Base-by-base conservation (phyloP, 2,888 invertebrate genomes). In the Metopia argyrocephala region DNA sequence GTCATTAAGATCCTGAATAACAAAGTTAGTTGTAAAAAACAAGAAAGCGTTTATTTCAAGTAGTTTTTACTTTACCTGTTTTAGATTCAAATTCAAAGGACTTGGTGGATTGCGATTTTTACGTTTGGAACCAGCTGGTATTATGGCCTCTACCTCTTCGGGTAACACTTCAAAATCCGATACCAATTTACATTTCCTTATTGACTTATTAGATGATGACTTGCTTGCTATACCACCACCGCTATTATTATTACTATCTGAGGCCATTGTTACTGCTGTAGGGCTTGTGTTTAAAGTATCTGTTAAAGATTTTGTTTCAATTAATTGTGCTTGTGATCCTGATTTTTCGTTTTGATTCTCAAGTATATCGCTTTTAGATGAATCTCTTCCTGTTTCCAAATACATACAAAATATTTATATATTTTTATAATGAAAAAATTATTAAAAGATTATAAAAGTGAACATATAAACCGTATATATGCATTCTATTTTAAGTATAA, bases 81-180 rank as follows among this genome's bases (percentile, higher is more conserved):
- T 84, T 38, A 85, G 71, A 70, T 86, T 87, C 7, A 90, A 85
- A 84, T 89, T 88, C 3, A 91, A 78, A 0, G 91, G 91, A 84
- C 89, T 90, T 2, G 90, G 90, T 2, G 89, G 89, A 70, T 86
- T 78, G 78, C 88, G 90, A 59, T 85, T 86, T 15, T 85, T 85
- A 6, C 88, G 85, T 66, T 83, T 87, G 25, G 84, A 85, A 21
- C 85, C 84, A 12, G 82, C 78, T 69, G 86, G 89, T 28, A 88
- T 86, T 38, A 89, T 88, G 23, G 87, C 88, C 38, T 88, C 87
- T 61, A 87, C 87, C 85, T 89, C 88, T 85, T 91, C 91, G 4
- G 90, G 91, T 45, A 91, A 79, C 25, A 87, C 89, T 83, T 90
- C 90, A 64, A 90, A 90, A 62, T 90, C 91, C 1, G 89, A 84